phyloP scores from a whole-genome alignment of 2,888 invertebrate genomes.

The Drosophila cognata region DNA sequence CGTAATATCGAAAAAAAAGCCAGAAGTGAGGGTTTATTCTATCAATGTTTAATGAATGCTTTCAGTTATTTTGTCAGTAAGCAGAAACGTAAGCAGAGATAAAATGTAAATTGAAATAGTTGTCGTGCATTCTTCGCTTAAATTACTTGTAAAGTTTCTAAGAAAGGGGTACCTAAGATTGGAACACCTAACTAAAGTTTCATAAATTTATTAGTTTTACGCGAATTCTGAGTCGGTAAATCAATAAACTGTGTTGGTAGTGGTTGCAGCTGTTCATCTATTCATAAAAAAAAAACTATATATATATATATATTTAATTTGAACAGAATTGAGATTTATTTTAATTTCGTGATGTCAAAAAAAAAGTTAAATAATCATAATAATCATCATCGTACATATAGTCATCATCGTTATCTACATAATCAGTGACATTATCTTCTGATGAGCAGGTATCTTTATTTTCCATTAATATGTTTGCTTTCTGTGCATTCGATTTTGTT shows the following conservation, averaged over 20 bases:
- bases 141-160: neutral
- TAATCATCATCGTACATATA: neutral
- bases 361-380: neutral
- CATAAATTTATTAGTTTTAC: neutral
- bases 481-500: neutral
- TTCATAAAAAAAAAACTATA: neutral
- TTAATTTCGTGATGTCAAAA: neutral
- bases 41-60: neutral
- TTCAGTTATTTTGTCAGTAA: neutral
- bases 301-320: neutral
- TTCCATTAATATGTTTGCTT: neutral
- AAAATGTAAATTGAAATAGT: neutral
- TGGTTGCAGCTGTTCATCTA: neutral
- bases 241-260: neutral
- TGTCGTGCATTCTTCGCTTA: neutral
- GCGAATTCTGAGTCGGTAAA: neutral
- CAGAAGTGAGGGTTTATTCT: neutral
- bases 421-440: neutral
- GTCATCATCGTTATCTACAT: neutral
- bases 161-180: neutral
- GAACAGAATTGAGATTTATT: neutral
- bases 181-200: neutral
- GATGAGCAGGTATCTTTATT: neutral
- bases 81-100: neutral
- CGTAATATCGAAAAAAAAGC: neutral